Evolutionary conservation across 2,113 vertebrate species (phyloP), one percentile per base, ranked within the genome.

Genomic region (Machaerirhynchus nigripectus): DNA sequence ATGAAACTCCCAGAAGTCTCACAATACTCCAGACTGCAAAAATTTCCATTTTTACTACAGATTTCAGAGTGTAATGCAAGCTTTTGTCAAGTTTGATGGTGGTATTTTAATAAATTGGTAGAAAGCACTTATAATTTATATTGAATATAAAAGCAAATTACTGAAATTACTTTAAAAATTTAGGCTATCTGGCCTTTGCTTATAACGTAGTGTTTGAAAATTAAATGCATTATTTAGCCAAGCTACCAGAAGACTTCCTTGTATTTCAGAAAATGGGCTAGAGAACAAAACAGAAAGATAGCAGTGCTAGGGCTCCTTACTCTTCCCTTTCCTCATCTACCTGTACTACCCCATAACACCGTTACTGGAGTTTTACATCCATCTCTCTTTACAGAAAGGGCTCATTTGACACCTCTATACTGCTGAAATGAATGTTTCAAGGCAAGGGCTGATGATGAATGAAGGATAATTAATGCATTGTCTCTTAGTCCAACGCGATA

Each of bases 371-470:
- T 47, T 94, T 70, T 49, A 94, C 53, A 89, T 22, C 46, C 59
- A 93, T 53, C 55, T 81, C 63, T 94, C 69, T 79, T 46, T 35
- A 53, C 4, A 44, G 50, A 80, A 46, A 60, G 15, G 80, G 69
- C 50, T 84, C 84, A n/a, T 65, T n/a, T 82, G 71, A 91, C 57
- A 95, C 27, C 19, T 60, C 78, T 76, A n/a, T 49, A 65, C 84
- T 59, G 79, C 87, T 95, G 75, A 92, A 85, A 93, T 13, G 10
- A 94, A 87, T 64, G 90, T 95, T 98, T 97, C 92, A 96, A 96
- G 93, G 86, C 92, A 97, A 97, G 87, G 87, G 97, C 92, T 94
- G 94, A 97, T 97, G 96, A 97, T 55, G 92, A 93, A 80, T 49
- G 47, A 92, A 80, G 83, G 53, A 84, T 97, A 97, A 98, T 98